These are phyloP conservation scores for Hydrolagus affinis DNA, from an alignment of 2,113 vertebrate species.

Conservation along the genomic window DNA sequence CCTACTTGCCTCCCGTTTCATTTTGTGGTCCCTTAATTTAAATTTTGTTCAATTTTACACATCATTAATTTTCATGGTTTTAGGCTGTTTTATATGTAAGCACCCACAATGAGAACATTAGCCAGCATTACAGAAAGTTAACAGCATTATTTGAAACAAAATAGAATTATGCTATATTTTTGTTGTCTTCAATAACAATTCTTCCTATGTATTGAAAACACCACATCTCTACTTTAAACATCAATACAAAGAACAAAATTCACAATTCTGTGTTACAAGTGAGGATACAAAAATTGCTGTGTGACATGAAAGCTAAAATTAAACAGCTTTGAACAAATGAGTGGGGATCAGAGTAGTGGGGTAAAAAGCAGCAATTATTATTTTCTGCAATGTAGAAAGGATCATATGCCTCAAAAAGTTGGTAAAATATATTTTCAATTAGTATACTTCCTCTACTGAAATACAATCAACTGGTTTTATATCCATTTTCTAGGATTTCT, in stretches of 20 bases:
- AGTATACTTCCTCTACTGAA: no score
- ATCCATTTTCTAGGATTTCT: slow-evolving; percentile 28
- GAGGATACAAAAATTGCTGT: not conserved
- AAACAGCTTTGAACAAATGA: no score
- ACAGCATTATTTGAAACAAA: not conserved
- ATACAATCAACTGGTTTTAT: no score
- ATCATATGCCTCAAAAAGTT: not conserved
- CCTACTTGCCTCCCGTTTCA: not conserved
- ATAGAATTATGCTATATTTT: not conserved
- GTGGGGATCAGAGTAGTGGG: not conserved
- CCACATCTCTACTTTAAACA: not conserved
- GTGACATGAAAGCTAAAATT: not conserved
- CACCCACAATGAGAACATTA: not conserved
- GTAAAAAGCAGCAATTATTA: not conserved
- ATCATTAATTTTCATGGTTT: slow-evolving; percentile 23
- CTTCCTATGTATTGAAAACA: not conserved
- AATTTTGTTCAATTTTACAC: slow-evolving; percentile 31
- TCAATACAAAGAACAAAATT: not conserved
- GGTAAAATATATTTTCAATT: no score
- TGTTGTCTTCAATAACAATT: not conserved
- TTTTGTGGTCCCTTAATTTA: slow-evolving; percentile 22
- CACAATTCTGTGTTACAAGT: not conserved
- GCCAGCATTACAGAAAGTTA: not conserved
- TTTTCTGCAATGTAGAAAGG: not conserved
- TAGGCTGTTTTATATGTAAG: slow-evolving; percentile 5